These are phyloP conservation scores for Drosophila leonis DNA, from an alignment of 2,888 invertebrate species.

Conservation along the genomic window DNA sequence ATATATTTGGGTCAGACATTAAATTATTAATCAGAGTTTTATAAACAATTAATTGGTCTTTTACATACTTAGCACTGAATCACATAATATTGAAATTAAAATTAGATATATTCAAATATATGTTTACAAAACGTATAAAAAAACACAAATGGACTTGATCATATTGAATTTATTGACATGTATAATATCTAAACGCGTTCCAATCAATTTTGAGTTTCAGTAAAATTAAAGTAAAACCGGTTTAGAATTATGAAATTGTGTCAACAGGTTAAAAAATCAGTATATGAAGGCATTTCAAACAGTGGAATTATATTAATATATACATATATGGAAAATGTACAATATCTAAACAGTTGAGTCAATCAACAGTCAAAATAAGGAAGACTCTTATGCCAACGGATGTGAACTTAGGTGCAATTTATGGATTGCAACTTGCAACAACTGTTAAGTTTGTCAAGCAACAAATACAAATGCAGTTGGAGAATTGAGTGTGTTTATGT, in stretches of 20 bases:
- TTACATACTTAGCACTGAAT: not conserved
- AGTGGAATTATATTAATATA: not conserved
- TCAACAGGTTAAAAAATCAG: not conserved
- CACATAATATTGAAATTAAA: not conserved
- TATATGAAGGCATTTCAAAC: not conserved
- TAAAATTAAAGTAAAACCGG: constrained; percentile 4
- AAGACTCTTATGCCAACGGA: constrained; percentile 21
- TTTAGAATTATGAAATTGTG: constrained; percentile 8
- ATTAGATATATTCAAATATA: not conserved
- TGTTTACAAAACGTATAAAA: not conserved
- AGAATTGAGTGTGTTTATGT: constrained; percentile 1
- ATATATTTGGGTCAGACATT: not conserved
- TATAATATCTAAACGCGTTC: constrained; percentile 1
- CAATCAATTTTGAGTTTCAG: constrained; percentile 2
- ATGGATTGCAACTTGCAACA: not conserved
- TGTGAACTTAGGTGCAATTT: not conserved
- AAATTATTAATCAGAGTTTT: not conserved
- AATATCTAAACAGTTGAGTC: not conserved
- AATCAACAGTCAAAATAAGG: constrained; percentile 12
- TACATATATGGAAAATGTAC: not conserved
- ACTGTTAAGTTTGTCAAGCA: not conserved
- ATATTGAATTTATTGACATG: not conserved
- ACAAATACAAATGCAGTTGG: constrained; percentile 6
- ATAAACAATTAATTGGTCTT: not conserved
- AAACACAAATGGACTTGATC: not conserved